Evolutionary conservation across 2,888 invertebrate species (phyloP).

Genomic region (Arrhopalites spinosus): DNA sequence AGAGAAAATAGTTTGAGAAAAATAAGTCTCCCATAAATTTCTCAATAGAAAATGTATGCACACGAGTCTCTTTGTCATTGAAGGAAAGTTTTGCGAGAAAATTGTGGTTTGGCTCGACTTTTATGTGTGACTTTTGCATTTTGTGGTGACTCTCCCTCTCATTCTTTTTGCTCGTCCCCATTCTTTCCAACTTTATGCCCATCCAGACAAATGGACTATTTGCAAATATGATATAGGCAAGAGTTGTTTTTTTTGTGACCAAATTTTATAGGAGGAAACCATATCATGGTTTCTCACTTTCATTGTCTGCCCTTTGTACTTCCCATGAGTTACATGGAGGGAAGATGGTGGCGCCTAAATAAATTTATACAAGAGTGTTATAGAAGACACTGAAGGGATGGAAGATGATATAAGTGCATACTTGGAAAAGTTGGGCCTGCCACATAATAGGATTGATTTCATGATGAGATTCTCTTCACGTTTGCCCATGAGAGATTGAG

Average conservation of each 20-base stretch:
- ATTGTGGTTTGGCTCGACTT: conserved; percentile 25
- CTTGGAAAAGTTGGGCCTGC: background rate
- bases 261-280: no score
- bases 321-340: no score
- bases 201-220: no score
- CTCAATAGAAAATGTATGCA: background rate
- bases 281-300: no score
- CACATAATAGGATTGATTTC: conserved; percentile 43
- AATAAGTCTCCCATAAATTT: conserved; percentile 22
- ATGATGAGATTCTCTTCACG: conserved; percentile 44
- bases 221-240: no score
- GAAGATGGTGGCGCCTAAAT: no score
- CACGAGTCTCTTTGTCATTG: background rate
- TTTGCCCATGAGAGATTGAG: conserved; percentile 41
- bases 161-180: background rate
- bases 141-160: background rate
- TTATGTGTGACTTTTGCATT: conserved; percentile 32
- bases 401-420: background rate
- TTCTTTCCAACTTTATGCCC: background rate
- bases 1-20: background rate
- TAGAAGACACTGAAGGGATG: background rate
- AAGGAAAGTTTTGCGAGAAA: conserved; percentile 33
- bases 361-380: no score
- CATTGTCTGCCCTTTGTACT: no score
- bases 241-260: background rate